Percentiles rank a stretch among this genome's conserved stretches.
Conservation (phyloP, 2,113 vertebrate species). For the Alexandromys fortis region DNA sequence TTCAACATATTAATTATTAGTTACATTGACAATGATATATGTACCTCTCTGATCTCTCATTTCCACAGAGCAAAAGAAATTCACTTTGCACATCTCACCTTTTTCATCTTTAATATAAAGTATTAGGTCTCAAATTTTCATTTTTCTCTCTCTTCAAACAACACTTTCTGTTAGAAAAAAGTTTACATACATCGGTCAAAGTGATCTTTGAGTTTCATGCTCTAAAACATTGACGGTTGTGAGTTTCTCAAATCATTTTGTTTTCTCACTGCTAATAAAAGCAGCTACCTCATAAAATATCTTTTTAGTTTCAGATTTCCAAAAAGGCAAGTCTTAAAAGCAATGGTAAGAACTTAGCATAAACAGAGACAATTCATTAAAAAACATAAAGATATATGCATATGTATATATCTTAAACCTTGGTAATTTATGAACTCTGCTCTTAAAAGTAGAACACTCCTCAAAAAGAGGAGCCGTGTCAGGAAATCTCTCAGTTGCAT, state of each 20-base stretch:
- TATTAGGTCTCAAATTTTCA: conserved; percentile 40
- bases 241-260: conserved; percentile 25
- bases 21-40: conserved; percentile 47
- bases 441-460: conserved; percentile 23
- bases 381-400: neutral
- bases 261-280: conserved; percentile 53
- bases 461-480: neutral
- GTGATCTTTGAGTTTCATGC: conserved; percentile 15
- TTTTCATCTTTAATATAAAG: conserved; percentile 14
- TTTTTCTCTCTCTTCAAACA: conserved; percentile 60
- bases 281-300: conserved; percentile 25
- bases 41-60: conserved; percentile 35
- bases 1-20: conserved; percentile 58
- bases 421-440: neutral
- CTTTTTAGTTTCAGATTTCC: conserved; percentile 10
- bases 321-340: conserved; percentile 40
- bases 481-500: neutral
- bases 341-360: neutral
- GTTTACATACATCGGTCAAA: conserved; percentile 50
- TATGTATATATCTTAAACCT: neutral
- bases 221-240: conserved; percentile 39
- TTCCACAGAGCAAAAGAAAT: conserved; percentile 44
- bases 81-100: conserved; percentile 28
- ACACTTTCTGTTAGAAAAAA: conserved; percentile 38
- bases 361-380: conserved; percentile 25